These are phyloP conservation scores for Platycercus adscitus DNA, from an alignment of 2,113 vertebrate genomes.

Conservation along the genomic window DNA sequence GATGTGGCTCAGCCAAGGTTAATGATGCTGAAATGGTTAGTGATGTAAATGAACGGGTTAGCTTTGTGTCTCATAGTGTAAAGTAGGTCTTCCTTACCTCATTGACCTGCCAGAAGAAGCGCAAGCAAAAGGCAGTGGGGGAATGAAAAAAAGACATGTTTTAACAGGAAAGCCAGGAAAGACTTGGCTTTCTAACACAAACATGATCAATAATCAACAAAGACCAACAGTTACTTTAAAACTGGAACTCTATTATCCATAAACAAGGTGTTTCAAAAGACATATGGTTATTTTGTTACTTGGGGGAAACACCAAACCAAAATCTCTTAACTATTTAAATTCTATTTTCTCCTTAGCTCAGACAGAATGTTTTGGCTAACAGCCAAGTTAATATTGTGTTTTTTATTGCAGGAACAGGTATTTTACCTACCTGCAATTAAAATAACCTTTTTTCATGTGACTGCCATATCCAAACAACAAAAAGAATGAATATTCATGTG, in stretches of 20 bases:
- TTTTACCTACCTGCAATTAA: neutral
- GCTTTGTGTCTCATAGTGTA: constrained; percentile 69
- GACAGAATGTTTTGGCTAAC: neutral
- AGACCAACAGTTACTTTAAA: constrained; percentile 3
- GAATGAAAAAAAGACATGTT: constrained; percentile 83
- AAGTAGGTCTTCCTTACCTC: constrained; percentile 91
- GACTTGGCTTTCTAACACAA: constrained; percentile 71
- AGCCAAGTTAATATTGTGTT: neutral
- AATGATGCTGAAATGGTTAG: constrained; percentile 72
- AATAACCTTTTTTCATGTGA: neutral
- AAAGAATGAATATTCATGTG: neutral
- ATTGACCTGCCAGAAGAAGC: constrained; percentile 92
- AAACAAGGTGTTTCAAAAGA: neutral
- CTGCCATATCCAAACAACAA: neutral
- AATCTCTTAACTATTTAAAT: neutral
- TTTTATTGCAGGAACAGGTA: neutral
- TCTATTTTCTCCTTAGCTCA: neutral
- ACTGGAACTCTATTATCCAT: neutral
- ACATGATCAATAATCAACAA: constrained; percentile 41
- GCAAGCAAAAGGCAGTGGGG: constrained; percentile 82
- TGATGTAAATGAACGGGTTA: constrained; percentile 75
- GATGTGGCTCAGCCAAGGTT: constrained; percentile 54
- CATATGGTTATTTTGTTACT: neutral
- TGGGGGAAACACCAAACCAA: neutral
- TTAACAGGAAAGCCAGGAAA: constrained; percentile 82